phyloP scores from a whole-genome alignment of 2,797 vertebrate species.

The Xerus rutilus region DNA sequence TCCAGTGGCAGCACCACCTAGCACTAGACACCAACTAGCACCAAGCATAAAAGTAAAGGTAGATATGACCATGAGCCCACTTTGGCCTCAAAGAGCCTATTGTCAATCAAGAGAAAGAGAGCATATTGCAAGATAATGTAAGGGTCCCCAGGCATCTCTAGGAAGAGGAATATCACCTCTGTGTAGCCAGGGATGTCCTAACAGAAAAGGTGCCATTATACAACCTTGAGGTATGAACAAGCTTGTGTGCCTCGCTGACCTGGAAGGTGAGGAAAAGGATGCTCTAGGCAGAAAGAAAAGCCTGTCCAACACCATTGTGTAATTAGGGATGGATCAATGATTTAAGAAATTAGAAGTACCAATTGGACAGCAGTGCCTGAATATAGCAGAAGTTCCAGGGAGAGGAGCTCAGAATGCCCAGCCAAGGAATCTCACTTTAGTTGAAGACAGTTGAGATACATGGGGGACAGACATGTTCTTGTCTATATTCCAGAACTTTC shows the following conservation, averaged over 20 bases:
- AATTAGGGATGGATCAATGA: background rate
- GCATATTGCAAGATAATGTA: background rate
- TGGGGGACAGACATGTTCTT: background rate
- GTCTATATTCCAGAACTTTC: slow-evolving; percentile 29
- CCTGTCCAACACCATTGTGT: background rate
- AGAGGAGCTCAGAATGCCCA: background rate
- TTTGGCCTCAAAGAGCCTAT: background rate
- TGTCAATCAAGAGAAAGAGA: background rate
- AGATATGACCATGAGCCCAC: background rate
- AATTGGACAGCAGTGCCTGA: background rate
- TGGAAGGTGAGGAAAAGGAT: background rate
- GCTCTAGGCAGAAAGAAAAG: background rate
- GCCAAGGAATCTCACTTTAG: background rate
- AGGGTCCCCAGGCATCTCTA: background rate
- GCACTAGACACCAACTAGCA: background rate
- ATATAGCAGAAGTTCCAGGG: background rate
- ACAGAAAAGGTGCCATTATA: background rate
- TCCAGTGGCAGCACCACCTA: no score
- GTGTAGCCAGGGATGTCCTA: background rate
- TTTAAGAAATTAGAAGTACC: background rate
- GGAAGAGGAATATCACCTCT: background rate
- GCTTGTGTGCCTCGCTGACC: background rate
- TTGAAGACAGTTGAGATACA: background rate
- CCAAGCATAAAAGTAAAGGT: background rate
- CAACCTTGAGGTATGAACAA: background rate